Evolutionary conservation across 2,888 invertebrate species (phyloP).

Genomic region (Ochropacha duplaris): DNA sequence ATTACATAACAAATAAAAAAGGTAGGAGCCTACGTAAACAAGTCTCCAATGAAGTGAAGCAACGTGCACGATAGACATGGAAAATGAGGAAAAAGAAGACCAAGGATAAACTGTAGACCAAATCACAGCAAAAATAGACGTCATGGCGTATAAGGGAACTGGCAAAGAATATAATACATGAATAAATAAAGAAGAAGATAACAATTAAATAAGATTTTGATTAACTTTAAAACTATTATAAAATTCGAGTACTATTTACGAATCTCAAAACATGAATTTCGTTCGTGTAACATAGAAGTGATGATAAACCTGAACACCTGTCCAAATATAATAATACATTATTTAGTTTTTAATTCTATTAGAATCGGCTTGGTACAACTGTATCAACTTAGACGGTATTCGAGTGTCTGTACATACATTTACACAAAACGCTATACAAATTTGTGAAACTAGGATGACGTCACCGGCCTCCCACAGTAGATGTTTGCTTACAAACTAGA

Average conservation of each 20-base stretch:
- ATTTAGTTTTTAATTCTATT: constrained; percentile 31
- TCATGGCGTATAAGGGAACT: no score
- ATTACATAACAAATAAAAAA: no score
- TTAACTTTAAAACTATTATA: no score
- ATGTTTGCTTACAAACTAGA: neutral
- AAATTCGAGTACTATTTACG: neutral
- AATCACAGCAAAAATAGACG: no score
- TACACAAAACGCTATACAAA: neutral
- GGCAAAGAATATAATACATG: no score
- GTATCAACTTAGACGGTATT: constrained; percentile 34
- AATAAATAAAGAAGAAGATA: no score
- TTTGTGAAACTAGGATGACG: neutral
- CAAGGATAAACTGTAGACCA: no score
- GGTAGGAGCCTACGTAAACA: no score
- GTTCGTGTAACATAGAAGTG: neutral
- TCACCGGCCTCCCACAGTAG: neutral
- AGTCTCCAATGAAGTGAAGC: no score
- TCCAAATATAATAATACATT: constrained; percentile 15
- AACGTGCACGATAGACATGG: no score
- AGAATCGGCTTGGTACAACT: constrained; percentile 34
- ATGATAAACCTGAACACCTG: constrained; percentile 11
- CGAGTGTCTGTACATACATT: constrained; percentile 21
- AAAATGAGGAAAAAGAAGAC: no score
- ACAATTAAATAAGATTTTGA: no score
- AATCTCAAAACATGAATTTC: neutral